Conservation (phyloP, 2,888 invertebrate genomes). For the Hyles lineata region DNA sequence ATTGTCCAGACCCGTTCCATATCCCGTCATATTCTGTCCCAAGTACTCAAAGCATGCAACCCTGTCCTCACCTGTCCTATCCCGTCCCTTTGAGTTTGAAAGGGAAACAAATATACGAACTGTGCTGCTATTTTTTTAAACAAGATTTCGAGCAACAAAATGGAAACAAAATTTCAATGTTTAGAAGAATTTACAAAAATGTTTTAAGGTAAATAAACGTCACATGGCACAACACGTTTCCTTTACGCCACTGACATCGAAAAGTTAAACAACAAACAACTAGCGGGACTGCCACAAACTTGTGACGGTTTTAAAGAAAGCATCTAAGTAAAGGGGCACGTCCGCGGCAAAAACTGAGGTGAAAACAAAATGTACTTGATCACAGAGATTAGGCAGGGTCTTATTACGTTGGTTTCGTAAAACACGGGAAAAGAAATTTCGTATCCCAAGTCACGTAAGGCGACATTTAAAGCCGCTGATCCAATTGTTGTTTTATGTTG, state of each 20-base stretch:
- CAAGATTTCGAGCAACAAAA: too few species aligned
- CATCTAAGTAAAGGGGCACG: constrained; percentile 19
- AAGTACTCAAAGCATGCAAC: too few species aligned
- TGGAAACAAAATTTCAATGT: background rate
- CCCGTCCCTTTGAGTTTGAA: too few species aligned
- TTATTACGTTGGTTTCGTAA: constrained; percentile 9
- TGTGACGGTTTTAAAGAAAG: constrained; percentile 7
- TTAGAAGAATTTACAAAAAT: background rate
- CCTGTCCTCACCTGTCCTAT: too few species aligned
- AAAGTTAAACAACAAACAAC: constrained; percentile 15
- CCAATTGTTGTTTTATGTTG: constrained; percentile 23
- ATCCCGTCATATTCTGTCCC: too few species aligned
- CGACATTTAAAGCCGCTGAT: constrained; percentile 25
- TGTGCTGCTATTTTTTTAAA: too few species aligned
- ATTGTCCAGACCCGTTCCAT: too few species aligned
- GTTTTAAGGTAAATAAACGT: constrained; percentile 2
- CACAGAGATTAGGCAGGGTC: constrained; percentile 9
- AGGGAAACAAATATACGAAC: too few species aligned
- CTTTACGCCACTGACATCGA: background rate
- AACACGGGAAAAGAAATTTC: constrained; percentile 20
- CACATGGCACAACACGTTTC: background rate
- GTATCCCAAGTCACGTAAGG: constrained; percentile 28
- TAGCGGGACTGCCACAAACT: background rate
- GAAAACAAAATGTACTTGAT: constrained; percentile 26
- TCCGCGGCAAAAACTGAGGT: constrained; percentile 16